These are phyloP conservation scores for Agrypnia vestita DNA, from an alignment of 1,140 invertebrate species.

Conservation along the genomic window DNA sequence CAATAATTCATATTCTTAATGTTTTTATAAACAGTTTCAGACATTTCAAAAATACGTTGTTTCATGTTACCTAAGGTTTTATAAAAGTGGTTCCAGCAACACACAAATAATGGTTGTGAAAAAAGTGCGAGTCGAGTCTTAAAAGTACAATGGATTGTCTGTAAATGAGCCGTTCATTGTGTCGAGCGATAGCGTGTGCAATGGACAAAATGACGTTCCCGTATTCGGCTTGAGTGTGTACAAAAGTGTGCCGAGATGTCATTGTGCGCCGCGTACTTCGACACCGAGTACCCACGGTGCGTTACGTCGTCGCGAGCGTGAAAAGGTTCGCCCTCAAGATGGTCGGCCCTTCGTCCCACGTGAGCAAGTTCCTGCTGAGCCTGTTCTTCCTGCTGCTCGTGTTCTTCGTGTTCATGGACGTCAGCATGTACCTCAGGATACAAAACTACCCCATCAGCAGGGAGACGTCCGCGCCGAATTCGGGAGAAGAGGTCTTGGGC, in stretches of 20 bases:
- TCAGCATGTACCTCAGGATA: slow-evolving; percentile 75
- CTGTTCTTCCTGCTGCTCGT: slow-evolving; percentile 71
- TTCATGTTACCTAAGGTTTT: no score
- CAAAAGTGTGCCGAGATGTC: slow-evolving; percentile 7
- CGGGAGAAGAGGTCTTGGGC: slow-evolving; percentile 39
- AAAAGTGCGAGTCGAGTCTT: no score
- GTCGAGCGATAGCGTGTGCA: background rate
- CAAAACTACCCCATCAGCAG: slow-evolving; percentile 74
- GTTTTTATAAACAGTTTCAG: no score
- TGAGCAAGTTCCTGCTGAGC: slow-evolving; percentile 73
- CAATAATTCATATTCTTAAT: no score
- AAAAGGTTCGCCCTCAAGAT: slow-evolving; percentile 62
- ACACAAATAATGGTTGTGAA: no score
- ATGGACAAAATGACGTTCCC: background rate
- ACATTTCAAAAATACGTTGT: no score
- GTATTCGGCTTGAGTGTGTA: background rate
- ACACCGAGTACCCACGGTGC: background rate
- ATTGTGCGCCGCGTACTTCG: no score
- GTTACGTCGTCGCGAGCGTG: background rate
- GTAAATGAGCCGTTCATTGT: background rate
- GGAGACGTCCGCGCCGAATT: slow-evolving; percentile 5
- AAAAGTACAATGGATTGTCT: no score
- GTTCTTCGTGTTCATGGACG: slow-evolving; percentile 77
- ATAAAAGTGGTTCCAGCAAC: no score
- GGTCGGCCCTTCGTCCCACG: slow-evolving; percentile 75